Percentiles rank a stretch among this genome's conserved stretches.
Conservation (phyloP, 1,140 invertebrate species). For the Steinernema feltiae region DNA sequence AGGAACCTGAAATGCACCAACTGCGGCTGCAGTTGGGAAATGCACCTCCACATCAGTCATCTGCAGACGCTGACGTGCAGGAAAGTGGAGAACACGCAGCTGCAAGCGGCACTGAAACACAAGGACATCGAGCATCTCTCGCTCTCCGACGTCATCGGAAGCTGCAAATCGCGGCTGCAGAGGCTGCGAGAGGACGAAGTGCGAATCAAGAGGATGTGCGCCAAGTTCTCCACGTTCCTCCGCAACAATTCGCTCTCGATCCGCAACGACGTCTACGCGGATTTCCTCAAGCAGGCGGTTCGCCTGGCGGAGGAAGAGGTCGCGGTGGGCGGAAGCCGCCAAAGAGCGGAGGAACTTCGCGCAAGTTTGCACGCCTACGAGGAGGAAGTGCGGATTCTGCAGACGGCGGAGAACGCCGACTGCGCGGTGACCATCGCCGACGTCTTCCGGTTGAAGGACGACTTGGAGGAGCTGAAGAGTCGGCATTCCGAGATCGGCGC, state of each 20-base stretch:
- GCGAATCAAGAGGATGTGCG: conserved; percentile 27
- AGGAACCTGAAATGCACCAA: not conserved
- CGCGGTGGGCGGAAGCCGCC: not conserved
- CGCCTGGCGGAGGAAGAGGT: not conserved
- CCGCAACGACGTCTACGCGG: conserved; percentile 35
- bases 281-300: conserved; percentile 35
- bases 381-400: not conserved
- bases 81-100: conserved; percentile 7
- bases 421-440: not conserved
- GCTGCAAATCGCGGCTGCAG: not conserved
- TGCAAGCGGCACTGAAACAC: conserved; percentile 19
- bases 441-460: not conserved
- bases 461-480: not conserved
- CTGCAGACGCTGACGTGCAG: not conserved
- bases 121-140: not conserved
- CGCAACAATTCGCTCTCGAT: conserved; percentile 37
- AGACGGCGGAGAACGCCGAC: not conserved
- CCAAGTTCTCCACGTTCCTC: conserved; percentile 39
- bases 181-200: conserved; percentile 12
- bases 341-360: not conserved
- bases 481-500: not conserved
- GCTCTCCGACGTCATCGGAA: not conserved
- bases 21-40: conserved; percentile 1
- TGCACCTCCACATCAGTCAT: conserved; percentile 5
- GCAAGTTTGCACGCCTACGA: not conserved